phyloP scores from a whole-genome alignment of 1,140 invertebrate genomes.

The Vollenhovia emeryi region DNA sequence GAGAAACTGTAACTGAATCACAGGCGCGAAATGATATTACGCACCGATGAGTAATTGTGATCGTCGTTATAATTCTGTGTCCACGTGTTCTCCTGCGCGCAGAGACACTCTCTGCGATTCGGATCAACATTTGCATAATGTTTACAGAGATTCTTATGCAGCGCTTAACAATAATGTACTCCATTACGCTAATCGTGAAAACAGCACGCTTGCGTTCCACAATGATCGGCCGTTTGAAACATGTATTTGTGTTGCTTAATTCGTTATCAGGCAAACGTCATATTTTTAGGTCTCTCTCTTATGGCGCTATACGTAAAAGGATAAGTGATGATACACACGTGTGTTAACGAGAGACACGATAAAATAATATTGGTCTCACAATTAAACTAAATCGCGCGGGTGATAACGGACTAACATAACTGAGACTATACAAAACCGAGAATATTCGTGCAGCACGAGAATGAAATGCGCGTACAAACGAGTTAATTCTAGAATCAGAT shows the following conservation, averaged over 20 bases:
- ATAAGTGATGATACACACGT: neutral
- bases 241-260: neutral
- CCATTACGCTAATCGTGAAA: conserved; percentile 18
- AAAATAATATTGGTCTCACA: neutral
- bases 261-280: neutral
- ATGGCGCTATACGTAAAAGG: neutral
- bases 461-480: conserved; percentile 14
- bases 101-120: neutral
- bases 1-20: conserved; percentile 39
- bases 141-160: conserved; percentile 63
- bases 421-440: neutral
- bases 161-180: conserved; percentile 13
- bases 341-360: neutral
- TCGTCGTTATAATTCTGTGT: conserved; percentile 13
- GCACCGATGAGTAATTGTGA: conserved; percentile 18
- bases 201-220: neutral
- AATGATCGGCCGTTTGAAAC: neutral
- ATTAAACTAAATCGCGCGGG: neutral
- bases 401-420: conserved; percentile 4
- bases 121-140: conserved; percentile 6
- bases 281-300: neutral
- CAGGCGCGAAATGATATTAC: conserved; percentile 2
- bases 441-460: neutral
- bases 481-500: neutral
- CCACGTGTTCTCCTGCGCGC: neutral